Base-by-base conservation (phyloP, 2,797 vertebrate species). In the Agapornis canus region DNA sequence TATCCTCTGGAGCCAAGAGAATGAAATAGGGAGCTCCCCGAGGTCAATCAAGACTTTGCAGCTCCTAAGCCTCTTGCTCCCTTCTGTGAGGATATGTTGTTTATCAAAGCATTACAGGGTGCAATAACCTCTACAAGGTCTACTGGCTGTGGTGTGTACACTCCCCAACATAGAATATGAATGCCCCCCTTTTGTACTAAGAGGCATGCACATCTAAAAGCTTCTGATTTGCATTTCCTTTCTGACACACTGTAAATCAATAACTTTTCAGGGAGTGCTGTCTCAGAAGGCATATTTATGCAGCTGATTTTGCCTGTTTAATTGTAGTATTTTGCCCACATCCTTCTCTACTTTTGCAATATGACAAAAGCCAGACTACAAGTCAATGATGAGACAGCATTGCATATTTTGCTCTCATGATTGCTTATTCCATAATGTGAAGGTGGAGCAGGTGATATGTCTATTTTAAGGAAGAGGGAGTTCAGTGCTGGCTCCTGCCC, bases 401-500 rank as follows among this genome's bases (percentile, higher is more conserved):
- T 78, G 42, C 8, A 68, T 86, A 45, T 83, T 92, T 91, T 86
- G 32, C 23, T 71, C n/a, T 75, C 79, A 64, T 71, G 71, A n/a
- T 70, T 22, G 37, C 11, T 95, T 92, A 81, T 81, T 81, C 59
- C 61, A 31, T 54, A 73, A 60, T 23, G 27, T 40, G 65, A 88
- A 76, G 63, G 59, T 79, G 31, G 43, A 92, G 51, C 63, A 88
- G 69, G 80, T 81, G 65, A 87, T 75, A n/a, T 51, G 47, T 72
- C 45, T 95, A 86, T 90, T 94, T 88, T 92, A 84, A 88, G 80
- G 54, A 61, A 81, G 90, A 86, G 20, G 23, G 75, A 82, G 27
- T 64, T 87, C 23, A 1, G 10, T 56, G 45, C 42, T 88, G 45
- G 42, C 29, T 94, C 48, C 42, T 0, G 0, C 60, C 47, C 77